phyloP scores from a whole-genome alignment of 2,797 vertebrate species.

The Xiphorhynchus erythropygius region DNA sequence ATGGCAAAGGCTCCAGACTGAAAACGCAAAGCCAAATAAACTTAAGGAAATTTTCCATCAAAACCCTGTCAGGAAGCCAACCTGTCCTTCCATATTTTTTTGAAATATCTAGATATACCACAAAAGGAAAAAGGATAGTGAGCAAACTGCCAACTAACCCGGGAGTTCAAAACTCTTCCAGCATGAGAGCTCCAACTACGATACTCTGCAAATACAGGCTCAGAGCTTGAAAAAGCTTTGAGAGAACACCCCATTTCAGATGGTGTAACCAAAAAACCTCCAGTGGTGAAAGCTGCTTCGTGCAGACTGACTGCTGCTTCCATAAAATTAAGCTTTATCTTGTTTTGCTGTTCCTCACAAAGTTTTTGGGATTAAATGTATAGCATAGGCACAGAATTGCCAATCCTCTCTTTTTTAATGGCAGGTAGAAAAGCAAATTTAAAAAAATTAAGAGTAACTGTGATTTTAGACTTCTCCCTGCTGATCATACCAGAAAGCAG shows the following conservation, averaged over 20 bases:
- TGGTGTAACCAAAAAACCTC: background rate
- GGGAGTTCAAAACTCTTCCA: background rate
- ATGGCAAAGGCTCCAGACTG: background rate
- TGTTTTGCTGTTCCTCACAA: background rate
- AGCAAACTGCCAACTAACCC: background rate
- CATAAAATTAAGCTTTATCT: background rate
- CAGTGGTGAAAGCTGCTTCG: background rate
- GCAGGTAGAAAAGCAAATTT: background rate
- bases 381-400: background rate
- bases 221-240: background rate
- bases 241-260: background rate
- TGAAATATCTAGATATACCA: background rate
- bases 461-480: background rate
- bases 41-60: slow-evolving; percentile 55
- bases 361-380: background rate
- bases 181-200: background rate
- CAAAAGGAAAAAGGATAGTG: slow-evolving; percentile 6
- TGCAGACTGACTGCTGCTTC: background rate
- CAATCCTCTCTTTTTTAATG: background rate
- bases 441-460: background rate
- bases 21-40: slow-evolving; percentile 43
- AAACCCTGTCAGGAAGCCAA: slow-evolving; percentile 45
- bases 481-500: background rate
- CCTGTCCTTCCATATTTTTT: background rate
- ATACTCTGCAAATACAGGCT: background rate